Conservation (phyloP, 1,140 invertebrate species). For the Paraescarpia echinospica region DNA sequence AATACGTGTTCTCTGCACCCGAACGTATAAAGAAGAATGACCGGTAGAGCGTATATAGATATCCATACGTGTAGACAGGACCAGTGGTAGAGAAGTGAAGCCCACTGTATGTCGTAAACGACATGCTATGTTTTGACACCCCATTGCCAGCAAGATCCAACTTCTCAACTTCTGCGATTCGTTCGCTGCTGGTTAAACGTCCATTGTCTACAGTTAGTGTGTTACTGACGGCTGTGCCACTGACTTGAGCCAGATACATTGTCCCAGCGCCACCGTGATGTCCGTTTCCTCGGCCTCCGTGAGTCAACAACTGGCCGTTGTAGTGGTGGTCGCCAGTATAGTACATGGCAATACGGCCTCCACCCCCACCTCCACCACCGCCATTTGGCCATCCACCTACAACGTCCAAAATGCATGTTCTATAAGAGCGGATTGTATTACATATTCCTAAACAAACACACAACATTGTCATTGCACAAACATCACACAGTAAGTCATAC, state of each 20-base stretch:
- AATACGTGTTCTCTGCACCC: neutral
- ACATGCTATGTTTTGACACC: neutral
- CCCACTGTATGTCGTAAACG: neutral
- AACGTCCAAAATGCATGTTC: neutral
- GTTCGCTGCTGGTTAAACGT: slow-evolving; percentile 28
- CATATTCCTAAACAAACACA: neutral
- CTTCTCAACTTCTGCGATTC: slow-evolving; percentile 37
- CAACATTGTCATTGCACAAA: neutral
- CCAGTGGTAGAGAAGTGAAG: neutral
- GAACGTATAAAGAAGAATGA: neutral
- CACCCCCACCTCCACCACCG: slow-evolving; percentile 46
- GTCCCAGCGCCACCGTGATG: slow-evolving; percentile 44
- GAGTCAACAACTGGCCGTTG: slow-evolving; percentile 38
- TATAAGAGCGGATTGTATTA: neutral
- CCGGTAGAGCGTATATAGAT: neutral
- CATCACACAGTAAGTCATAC: neutral
- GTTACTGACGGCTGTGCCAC: slow-evolving; percentile 25
- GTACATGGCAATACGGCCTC: slow-evolving; percentile 44
- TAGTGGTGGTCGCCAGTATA: slow-evolving; percentile 40
- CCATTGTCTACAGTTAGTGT: slow-evolving; percentile 39
- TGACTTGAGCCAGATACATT: slow-evolving; percentile 35
- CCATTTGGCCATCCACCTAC: slow-evolving; percentile 32
- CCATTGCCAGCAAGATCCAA: slow-evolving; percentile 27
- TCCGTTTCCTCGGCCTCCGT: slow-evolving; percentile 38
- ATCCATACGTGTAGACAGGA: neutral